Percentiles rank a stretch among this genome's conserved stretches.
These are phyloP conservation scores for Typhlichthys subterraneus DNA, from an alignment of 2,797 vertebrate species.

Conservation along the genomic window DNA sequence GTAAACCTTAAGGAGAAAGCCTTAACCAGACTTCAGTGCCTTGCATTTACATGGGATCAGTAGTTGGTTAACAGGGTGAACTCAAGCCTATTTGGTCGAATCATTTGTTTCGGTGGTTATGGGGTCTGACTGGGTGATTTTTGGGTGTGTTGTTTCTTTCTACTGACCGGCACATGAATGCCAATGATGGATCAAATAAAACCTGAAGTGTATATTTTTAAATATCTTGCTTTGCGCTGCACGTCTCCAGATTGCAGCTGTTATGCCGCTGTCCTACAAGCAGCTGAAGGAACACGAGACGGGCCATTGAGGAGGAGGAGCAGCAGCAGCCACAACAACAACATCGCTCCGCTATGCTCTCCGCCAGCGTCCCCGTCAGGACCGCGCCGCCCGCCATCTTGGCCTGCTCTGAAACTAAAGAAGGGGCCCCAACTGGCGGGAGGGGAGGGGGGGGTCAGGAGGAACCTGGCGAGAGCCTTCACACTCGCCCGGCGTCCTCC, in stretches of 20 bases:
- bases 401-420: conserved; percentile 30
- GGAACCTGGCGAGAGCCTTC: conserved; percentile 27
- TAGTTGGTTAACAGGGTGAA: conserved; percentile 15
- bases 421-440: conserved; percentile 17
- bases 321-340: conserved; percentile 15
- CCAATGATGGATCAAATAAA: too few species aligned
- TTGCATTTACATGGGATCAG: conserved; percentile 27
- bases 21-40: too few species aligned
- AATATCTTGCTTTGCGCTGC: conserved; percentile 15
- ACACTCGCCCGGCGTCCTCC: conserved; percentile 29
- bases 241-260: conserved; percentile 61
- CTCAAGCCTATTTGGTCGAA: conserved; percentile 11
- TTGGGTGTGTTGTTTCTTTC: neutral
- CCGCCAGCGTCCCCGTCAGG: conserved; percentile 31
- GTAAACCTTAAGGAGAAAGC: conserved; percentile 58
- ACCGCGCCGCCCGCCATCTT: conserved; percentile 36
- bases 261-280: conserved; percentile 79
- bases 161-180: neutral
- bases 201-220: conserved; percentile 2
- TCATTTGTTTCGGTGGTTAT: conserved; percentile 5
- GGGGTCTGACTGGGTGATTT: conserved; percentile 20
- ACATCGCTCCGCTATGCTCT: conserved; percentile 18
- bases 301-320: conserved; percentile 9
- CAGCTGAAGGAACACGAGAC: conserved; percentile 66
- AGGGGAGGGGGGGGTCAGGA: conserved; percentile 11